These are phyloP conservation scores for Silvanus unidentatus DNA, from an alignment of 2,888 invertebrate genomes.

Conservation along the genomic window DNA sequence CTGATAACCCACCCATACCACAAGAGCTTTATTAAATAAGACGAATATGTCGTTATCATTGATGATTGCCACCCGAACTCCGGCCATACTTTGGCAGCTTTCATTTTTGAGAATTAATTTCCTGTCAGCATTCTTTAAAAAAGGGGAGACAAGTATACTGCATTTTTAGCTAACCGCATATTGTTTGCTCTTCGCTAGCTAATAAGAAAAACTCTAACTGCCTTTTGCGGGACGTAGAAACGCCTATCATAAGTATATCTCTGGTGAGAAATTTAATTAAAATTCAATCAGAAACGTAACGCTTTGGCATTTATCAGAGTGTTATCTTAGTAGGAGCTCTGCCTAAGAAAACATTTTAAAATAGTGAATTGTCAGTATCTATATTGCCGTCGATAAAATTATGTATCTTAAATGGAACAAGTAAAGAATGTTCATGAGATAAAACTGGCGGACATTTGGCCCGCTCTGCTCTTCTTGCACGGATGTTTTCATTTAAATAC, in stretches of 20 bases:
- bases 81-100: slow-evolving; percentile 44
- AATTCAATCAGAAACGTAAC: slow-evolving; percentile 47
- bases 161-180: slow-evolving; percentile 44
- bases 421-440: slow-evolving; percentile 39
- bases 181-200: slow-evolving; percentile 42
- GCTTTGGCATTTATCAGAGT: slow-evolving; percentile 43
- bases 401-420: slow-evolving; percentile 38
- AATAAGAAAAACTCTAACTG: slow-evolving; percentile 47
- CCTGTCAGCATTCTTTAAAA: slow-evolving; percentile 49
- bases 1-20: slow-evolving; percentile 35
- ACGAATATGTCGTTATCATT: slow-evolving; percentile 43
- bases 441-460: slow-evolving; percentile 29
- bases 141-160: slow-evolving; percentile 43
- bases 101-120: slow-evolving; percentile 51
- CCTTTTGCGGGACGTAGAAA: slow-evolving; percentile 32
- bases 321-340: slow-evolving; percentile 42
- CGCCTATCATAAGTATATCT: slow-evolving; percentile 43
- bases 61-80: slow-evolving; percentile 39
- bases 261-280: slow-evolving; percentile 46
- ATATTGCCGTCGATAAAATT: slow-evolving; percentile 37
- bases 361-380: slow-evolving; percentile 46
- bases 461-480: neutral
- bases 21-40: slow-evolving; percentile 44
- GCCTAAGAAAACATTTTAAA: slow-evolving; percentile 47
- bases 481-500: slow-evolving; percentile 7